Conservation (phyloP, 2,797 vertebrate species). For the Crax fasciolata region DNA sequence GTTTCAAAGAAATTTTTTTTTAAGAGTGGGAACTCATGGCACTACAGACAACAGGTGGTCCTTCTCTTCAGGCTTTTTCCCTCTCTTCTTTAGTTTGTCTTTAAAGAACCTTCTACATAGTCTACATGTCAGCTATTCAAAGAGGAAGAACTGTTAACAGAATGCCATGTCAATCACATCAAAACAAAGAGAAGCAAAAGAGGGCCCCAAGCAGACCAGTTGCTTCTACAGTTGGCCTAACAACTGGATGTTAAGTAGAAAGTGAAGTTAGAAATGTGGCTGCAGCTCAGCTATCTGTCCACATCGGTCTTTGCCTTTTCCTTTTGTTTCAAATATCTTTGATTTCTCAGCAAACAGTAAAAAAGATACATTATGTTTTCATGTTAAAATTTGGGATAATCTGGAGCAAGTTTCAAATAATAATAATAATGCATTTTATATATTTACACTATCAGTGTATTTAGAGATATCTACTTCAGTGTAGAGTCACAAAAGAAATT, state of each 20-base stretch:
- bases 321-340: not conserved
- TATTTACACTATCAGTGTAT: not conserved
- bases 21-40: not conserved
- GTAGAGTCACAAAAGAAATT: not conserved
- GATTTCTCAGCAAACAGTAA: not conserved
- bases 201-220: conserved; percentile 57
- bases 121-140: conserved; percentile 1
- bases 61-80: not conserved
- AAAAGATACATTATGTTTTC: not conserved
- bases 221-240: conserved; percentile 77
- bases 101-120: not conserved
- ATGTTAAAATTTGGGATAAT: not conserved
- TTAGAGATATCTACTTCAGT: not conserved
- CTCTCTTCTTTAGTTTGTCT: not conserved
- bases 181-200: conserved; percentile 45
- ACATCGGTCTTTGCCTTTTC: not conserved
- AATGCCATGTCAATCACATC: conserved; percentile 32
- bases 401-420: not conserved
- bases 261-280: not conserved
- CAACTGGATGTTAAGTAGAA: conserved; percentile 61
- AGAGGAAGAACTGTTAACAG: conserved; percentile 34
- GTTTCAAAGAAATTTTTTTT: not conserved
- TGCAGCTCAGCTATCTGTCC: not conserved
- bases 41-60: not conserved
- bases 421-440: not conserved